Evolutionary conservation across 2,797 vertebrate genomes (phyloP).

Genomic region (Mus caroli): DNA sequence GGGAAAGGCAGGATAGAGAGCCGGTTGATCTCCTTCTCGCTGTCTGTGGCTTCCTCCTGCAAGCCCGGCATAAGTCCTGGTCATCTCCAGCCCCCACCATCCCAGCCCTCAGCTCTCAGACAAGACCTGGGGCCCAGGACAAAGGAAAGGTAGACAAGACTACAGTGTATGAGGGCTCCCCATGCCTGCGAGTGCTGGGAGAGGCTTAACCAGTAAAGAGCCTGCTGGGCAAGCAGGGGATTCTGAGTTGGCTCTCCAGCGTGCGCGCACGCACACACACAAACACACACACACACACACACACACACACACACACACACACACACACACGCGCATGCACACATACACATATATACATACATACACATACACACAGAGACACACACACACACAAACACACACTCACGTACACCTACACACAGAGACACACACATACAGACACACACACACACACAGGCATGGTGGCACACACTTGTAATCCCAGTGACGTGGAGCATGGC

Average conservation of each 20-base stretch:
- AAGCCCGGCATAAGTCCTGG: not conserved
- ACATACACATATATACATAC: too few species aligned
- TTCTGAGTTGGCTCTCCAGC: not conserved
- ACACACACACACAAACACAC: too few species aligned
- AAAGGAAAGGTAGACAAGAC: too few species aligned
- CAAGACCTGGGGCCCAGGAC: not conserved
- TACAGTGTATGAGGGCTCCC: accelerated
- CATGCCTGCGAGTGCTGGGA: not conserved
- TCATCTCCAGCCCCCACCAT: not conserved
- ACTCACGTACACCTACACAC: too few species aligned
- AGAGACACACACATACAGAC: too few species aligned
- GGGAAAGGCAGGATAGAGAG: conserved; percentile 97
- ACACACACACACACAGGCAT: not conserved
- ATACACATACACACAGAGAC: too few species aligned
- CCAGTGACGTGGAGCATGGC: not conserved
- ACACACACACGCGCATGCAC: too few species aligned
- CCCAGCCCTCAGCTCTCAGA: not conserved
- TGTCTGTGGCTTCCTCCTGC: conserved; percentile 89
- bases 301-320: too few species aligned
- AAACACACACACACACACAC: too few species aligned
- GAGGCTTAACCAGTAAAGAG: not conserved
- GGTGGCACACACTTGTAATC: not conserved
- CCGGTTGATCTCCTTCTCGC: conserved; percentile 96
- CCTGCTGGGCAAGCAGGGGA: too few species aligned
- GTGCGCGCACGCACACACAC: too few species aligned